Base-by-base conservation (phyloP, 2,797 vertebrate species). In the Sebastiscus tertius region DNA sequence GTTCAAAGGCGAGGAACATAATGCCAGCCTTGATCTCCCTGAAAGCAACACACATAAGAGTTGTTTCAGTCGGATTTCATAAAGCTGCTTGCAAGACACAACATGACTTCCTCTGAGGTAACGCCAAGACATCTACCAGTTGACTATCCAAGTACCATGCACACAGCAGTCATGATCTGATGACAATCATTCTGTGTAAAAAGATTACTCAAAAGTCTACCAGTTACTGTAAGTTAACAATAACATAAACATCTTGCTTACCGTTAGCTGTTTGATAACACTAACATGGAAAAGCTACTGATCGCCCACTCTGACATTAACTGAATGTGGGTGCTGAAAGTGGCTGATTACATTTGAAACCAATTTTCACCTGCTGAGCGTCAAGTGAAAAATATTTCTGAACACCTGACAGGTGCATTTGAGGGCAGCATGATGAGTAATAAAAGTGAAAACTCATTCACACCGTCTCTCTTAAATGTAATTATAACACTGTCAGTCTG, bases 1-100 rank as follows among this genome's bases (percentile, higher is more conserved):
- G 81, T 90, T 92, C 83, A 89, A 91, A 88, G 84, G 73, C 58
- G 33, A 89, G 82, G 79, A 84, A 89, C 83, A 87, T 84, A 92
- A 93, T 90, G 82, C 73, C 49, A 69, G 42, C 80, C 86, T 90
- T 89, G 86, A 93, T 92, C 83, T 87, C 78, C 29, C n/a, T 29
- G 26, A 89, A 87, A 88, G 75, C 72, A 82, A 87, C 82, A 88
- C 79, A 68, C 59, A 75, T 18, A 74, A 75, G 70, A 61, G 26
- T 72, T 84, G 84, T 88, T 88, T 79, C 72, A 81, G 82, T 85
- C 79, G 68, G 55, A 72, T 84, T 56, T 39, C 80, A 89, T 83
- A 10, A 89, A 60, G 66, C 64, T 65, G 36, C 67, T 72, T 66
- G 34, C 55, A 29, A 80, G 39, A 78, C 64, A 42, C 31, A 70